A percentile compares a stretch with the other conserved stretches of the same genome.
These are phyloP conservation scores for Thereva nobilitata DNA, from an alignment of 2,888 invertebrate species.

Conservation along the genomic window DNA sequence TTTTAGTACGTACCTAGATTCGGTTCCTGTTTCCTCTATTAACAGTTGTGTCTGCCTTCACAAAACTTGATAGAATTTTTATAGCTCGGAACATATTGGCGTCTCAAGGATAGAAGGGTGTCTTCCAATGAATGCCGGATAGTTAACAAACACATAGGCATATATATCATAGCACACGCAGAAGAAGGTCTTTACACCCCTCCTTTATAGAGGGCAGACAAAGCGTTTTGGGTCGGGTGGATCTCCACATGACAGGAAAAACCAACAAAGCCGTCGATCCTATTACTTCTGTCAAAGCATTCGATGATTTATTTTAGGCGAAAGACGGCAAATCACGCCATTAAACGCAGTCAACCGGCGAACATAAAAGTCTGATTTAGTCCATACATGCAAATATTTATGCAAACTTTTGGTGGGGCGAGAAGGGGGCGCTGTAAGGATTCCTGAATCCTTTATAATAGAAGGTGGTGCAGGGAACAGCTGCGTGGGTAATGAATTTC, in stretches of 20 bases:
- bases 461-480: too few species aligned
- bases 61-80: constrained; percentile 8
- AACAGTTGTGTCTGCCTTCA: too few species aligned
- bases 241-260: constrained; percentile 25
- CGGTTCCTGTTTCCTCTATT: too few species aligned
- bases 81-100: constrained; percentile 13
- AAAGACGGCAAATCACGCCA: constrained; percentile 40
- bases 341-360: constrained; percentile 41
- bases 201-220: background rate
- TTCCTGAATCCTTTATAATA: too few species aligned
- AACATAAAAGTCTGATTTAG: constrained; percentile 37
- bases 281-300: constrained; percentile 36
- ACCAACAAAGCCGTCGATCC: constrained; percentile 32
- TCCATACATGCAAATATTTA: constrained; percentile 35
- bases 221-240: constrained; percentile 17
- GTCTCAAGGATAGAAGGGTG: constrained; percentile 3
- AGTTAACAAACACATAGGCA: constrained; percentile 2
- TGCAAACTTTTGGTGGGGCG: background rate
- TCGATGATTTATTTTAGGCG: constrained; percentile 31
- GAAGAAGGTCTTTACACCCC: background rate
- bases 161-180: constrained; percentile 3
- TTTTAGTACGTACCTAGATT: too few species aligned
- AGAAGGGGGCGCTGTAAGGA: too few species aligned
- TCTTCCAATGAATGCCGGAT: too few species aligned
- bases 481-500: too few species aligned